Percentiles rank a stretch among this genome's conserved stretches.
Evolutionary conservation across 2,797 vertebrate species (phyloP).

Genomic region (Telmatherina bonti): DNA sequence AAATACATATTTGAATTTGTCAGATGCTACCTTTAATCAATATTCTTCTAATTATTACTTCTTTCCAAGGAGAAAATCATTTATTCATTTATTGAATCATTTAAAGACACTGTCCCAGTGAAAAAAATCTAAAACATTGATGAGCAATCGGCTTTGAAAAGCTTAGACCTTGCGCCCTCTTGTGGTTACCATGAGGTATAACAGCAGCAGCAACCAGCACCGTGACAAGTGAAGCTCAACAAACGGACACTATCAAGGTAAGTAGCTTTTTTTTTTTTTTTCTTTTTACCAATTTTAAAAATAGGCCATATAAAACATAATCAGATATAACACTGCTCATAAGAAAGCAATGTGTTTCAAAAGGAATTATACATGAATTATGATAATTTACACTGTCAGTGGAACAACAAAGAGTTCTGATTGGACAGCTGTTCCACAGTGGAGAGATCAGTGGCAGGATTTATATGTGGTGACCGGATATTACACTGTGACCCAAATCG

Average conservation of each 20-base stretch:
- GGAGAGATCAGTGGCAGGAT: not conserved
- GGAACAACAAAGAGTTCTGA: not conserved
- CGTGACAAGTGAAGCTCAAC: slow-evolving; percentile 39
- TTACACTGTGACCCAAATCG: not conserved
- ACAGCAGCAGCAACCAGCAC: slow-evolving; percentile 19
- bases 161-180: slow-evolving; percentile 34
- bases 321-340: not conserved
- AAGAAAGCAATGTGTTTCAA: not conserved
- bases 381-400: not conserved
- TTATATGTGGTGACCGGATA: not conserved
- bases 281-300: not conserved
- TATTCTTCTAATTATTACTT: not conserved
- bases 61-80: not conserved
- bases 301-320: not conserved
- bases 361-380: not conserved
- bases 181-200: slow-evolving; percentile 24
- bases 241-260: slow-evolving; percentile 53
- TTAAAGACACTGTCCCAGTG: not conserved
- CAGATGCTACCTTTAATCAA: not conserved
- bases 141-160: slow-evolving; percentile 20
- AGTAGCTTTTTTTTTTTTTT: slow-evolving; percentile 36
- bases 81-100: not conserved
- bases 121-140: not conserved
- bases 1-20: not conserved
- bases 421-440: not conserved